Conservation (phyloP, 2,888 invertebrate genomes). For the Meloe dianella region DNA sequence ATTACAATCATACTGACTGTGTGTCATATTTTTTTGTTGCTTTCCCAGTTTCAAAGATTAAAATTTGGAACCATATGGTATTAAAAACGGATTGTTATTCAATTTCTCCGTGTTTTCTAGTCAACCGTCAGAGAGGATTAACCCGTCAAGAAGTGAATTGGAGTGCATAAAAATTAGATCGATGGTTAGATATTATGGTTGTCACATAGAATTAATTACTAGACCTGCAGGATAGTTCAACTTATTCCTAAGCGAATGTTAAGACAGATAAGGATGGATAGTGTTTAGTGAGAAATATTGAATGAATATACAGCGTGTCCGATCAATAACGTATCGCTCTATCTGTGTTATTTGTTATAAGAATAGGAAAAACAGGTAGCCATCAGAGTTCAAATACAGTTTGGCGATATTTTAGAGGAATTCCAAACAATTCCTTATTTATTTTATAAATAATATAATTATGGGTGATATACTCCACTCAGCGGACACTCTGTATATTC, state of each 20-base stretch:
- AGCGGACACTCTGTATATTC: too few species aligned
- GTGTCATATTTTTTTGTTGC: slow-evolving; percentile 22
- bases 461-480: too few species aligned
- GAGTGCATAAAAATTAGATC: slow-evolving; percentile 46
- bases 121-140: slow-evolving; percentile 38
- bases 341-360: neutral
- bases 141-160: slow-evolving; percentile 38
- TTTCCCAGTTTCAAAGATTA: slow-evolving; percentile 20
- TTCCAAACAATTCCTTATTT: too few species aligned
- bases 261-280: slow-evolving; percentile 8
- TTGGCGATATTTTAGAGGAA: too few species aligned
- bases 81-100: slow-evolving; percentile 27
- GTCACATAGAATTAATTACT: slow-evolving; percentile 39
- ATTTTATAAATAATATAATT: too few species aligned
- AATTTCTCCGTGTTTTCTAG: slow-evolving; percentile 29
- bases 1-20: slow-evolving; percentile 23
- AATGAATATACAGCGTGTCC: neutral
- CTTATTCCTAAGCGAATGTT: slow-evolving; percentile 31
- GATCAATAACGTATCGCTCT: neutral
- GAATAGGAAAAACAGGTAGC: neutral
- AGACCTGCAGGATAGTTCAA: slow-evolving; percentile 29
- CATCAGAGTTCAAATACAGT: too few species aligned
- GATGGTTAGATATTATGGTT: slow-evolving; percentile 43
- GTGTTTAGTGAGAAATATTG: neutral
- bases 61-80: slow-evolving; percentile 20